Percentiles rank a stretch among this genome's conserved stretches.
These are phyloP conservation scores for Euplexia lucipara DNA, from an alignment of 2,888 invertebrate species.

Conservation along the genomic window DNA sequence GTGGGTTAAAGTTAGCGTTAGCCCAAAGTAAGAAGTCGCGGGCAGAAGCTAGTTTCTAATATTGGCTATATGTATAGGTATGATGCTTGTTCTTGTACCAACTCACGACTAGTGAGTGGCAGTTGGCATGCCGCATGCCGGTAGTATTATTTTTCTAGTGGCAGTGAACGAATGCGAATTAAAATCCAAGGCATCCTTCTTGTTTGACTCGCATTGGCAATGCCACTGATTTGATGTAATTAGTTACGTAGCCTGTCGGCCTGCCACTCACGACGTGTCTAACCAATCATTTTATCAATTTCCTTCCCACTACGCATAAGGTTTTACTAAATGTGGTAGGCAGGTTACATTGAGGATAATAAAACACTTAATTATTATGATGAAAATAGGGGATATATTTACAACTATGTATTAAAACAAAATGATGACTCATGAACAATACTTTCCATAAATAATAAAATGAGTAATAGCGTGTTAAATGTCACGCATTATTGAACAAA, in stretches of 20 bases:
- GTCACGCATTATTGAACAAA: constrained; percentile 74
- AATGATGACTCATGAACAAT: constrained; percentile 88
- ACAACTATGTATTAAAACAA: constrained; percentile 85
- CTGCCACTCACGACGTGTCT: not conserved
- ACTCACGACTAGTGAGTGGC: no score
- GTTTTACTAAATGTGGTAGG: not conserved
- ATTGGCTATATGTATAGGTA: no score
- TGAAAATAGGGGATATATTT: constrained; percentile 91
- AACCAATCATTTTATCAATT: not conserved
- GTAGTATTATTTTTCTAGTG: not conserved
- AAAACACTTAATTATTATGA: constrained; percentile 81
- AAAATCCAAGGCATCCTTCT: no score
- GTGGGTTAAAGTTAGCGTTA: no score
- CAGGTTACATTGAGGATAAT: constrained; percentile 29
- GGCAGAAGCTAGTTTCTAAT: no score
- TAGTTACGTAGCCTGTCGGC: no score
- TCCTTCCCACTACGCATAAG: constrained; percentile 14
- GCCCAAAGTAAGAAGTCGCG: no score
- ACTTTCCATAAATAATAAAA: constrained; percentile 83
- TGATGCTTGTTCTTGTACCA: no score
- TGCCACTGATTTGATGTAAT: no score
- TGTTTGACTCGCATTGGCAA: no score
- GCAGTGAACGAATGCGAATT: no score
- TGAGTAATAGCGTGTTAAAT: constrained; percentile 83
- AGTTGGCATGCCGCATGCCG: no score